phyloP scores from a whole-genome alignment of 2,797 vertebrate species.

The Margarornis squamiger region DNA sequence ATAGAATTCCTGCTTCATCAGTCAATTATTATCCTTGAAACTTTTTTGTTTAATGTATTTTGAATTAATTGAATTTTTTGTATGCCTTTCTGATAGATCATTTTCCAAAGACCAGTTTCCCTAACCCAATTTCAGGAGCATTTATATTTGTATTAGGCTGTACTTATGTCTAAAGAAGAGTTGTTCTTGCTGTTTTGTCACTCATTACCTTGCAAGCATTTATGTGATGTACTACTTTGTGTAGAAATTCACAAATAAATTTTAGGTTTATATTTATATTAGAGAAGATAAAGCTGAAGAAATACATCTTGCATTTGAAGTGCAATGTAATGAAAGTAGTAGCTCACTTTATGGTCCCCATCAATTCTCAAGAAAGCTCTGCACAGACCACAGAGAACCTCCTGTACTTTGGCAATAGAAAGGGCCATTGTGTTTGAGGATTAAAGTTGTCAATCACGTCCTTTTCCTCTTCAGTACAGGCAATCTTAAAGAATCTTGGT shows the following conservation, averaged over 20 bases:
- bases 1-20: background rate
- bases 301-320: constrained; percentile 25
- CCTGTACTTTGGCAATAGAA: background rate
- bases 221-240: background rate
- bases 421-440: constrained; percentile 5
- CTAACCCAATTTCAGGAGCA: background rate
- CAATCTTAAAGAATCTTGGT: background rate
- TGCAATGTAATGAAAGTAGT: background rate
- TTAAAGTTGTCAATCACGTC: background rate
- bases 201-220: background rate
- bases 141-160: background rate
- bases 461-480: background rate
- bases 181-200: background rate
- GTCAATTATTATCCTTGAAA: background rate
- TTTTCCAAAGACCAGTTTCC: background rate
- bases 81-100: background rate
- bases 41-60: background rate
- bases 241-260: background rate
- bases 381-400: background rate
- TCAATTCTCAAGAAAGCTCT: constrained; percentile 29
- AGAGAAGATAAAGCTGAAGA: background rate
- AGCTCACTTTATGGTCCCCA: background rate
- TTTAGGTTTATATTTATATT: background rate
- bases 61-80: background rate
- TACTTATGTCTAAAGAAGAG: background rate